Conservation (phyloP, 1,140 invertebrate genomes). For the Listronotus oregonensis region DNA sequence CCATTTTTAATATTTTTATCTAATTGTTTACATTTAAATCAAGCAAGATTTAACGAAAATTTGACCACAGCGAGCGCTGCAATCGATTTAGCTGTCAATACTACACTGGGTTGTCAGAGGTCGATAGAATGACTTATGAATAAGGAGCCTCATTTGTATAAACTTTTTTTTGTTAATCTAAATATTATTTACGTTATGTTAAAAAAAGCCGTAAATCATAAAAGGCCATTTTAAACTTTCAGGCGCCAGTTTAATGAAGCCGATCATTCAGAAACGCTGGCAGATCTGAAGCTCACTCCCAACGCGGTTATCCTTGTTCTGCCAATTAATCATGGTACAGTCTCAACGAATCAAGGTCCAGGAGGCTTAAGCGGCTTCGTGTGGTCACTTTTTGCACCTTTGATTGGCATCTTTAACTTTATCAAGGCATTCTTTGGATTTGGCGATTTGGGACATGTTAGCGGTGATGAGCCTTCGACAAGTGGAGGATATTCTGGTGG, state of each 20-base stretch:
- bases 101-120: no score
- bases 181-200: no score
- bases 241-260: constrained; percentile 68
- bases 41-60: no score
- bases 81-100: no score
- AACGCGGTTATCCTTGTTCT: constrained; percentile 80
- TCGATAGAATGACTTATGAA: no score
- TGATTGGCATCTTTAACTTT: constrained; percentile 57
- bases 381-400: constrained; percentile 57
- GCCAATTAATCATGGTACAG: constrained; percentile 53
- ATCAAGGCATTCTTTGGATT: constrained; percentile 51
- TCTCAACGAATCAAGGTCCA: constrained; percentile 45
- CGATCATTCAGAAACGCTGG: constrained; percentile 67
- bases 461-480: constrained; percentile 17
- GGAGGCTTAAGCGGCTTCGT: constrained; percentile 52
- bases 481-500: constrained; percentile 20
- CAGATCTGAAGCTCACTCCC: constrained; percentile 75
- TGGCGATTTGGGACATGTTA: constrained; percentile 32
- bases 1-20: no score
- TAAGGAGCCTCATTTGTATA: no score
- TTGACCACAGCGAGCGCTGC: no score
- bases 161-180: no score
- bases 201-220: no score
- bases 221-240: background rate
- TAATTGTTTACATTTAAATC: no score